Conservation (phyloP, 1,140 invertebrate genomes). For the Aphaenogaster floridana region DNA sequence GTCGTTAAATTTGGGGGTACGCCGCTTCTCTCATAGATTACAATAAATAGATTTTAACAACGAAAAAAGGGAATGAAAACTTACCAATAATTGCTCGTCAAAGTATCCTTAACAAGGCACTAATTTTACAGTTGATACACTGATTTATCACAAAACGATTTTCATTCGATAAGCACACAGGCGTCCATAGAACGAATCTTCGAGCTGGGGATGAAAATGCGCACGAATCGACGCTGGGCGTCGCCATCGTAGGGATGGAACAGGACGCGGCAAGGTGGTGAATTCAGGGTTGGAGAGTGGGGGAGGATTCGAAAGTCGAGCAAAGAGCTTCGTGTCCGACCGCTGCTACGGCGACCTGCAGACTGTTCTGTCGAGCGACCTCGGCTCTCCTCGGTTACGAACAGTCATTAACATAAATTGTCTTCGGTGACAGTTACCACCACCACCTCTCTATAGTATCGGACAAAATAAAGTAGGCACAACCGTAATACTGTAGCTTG, state of each 20-base stretch:
- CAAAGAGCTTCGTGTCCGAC: constrained; percentile 77
- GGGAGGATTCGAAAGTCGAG: constrained; percentile 58
- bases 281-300: constrained; percentile 53
- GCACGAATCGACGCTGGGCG: constrained; percentile 81
- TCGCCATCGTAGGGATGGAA: constrained; percentile 84
- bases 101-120: background rate
- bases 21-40: background rate
- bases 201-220: constrained; percentile 60
- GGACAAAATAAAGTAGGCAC: constrained; percentile 11
- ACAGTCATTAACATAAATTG: constrained; percentile 87
- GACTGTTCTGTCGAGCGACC: constrained; percentile 81
- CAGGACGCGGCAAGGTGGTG: constrained; percentile 72
- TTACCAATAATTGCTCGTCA: constrained; percentile 2
- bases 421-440: constrained; percentile 86
- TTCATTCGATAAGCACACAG: constrained; percentile 24
- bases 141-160: constrained; percentile 40
- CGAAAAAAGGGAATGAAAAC: background rate
- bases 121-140: constrained; percentile 26
- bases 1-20: background rate
- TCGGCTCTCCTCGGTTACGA: constrained; percentile 79
- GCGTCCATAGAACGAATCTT: constrained; percentile 48
- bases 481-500: background rate
- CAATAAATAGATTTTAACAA: background rate
- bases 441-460: constrained; percentile 57
- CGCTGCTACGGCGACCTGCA: constrained; percentile 81